Conservation (phyloP, 2,888 invertebrate species). For the Callinectes sapidus region DNA sequence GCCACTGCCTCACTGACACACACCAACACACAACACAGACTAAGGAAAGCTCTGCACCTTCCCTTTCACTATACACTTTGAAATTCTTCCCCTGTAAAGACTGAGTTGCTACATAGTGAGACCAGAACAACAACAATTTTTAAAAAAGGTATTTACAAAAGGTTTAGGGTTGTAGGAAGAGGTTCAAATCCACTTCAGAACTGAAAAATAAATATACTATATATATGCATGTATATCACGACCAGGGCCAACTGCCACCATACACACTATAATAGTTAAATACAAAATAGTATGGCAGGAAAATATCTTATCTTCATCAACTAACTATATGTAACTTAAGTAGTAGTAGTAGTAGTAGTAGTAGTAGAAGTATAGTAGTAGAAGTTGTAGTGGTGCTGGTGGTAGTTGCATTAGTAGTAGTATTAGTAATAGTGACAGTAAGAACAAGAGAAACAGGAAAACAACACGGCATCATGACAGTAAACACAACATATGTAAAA, state of each 20-base stretch:
- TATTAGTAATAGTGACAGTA: background rate
- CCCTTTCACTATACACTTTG: constrained; percentile 1
- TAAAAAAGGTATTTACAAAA: constrained; percentile 33
- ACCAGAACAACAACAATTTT: constrained; percentile 13
- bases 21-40: constrained; percentile 34
- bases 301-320: constrained; percentile 36
- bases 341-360: constrained; percentile 19
- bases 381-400: background rate
- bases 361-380: constrained; percentile 8
- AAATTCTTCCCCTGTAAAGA: constrained; percentile 23
- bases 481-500: background rate
- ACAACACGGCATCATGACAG: background rate
- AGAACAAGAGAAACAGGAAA: background rate
- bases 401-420: background rate
- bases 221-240: constrained; percentile 34
- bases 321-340: constrained; percentile 23
- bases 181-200: constrained; percentile 22
- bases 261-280: constrained; percentile 36
- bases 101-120: background rate
- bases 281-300: constrained; percentile 36
- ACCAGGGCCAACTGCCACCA: constrained; percentile 27
- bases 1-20: constrained; percentile 15
- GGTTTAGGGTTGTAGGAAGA: background rate
- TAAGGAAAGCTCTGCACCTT: background rate
- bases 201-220: constrained; percentile 14